phyloP scores from a whole-genome alignment of 2,797 vertebrate genomes.

The Adelosebastes latens region DNA sequence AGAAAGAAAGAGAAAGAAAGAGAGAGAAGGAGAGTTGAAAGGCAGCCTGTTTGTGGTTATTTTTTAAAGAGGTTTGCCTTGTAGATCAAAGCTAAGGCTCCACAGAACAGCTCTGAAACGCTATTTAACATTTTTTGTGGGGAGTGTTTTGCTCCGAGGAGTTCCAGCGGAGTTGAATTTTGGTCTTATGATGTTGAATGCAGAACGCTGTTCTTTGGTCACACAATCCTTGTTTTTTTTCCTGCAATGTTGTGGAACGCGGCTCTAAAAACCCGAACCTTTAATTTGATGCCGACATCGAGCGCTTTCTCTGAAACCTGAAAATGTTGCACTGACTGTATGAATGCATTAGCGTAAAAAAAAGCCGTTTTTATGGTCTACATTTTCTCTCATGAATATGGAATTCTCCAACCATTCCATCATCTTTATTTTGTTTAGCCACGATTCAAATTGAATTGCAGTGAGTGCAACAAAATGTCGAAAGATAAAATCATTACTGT shows the following conservation, averaged over 20 bases:
- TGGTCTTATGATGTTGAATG: neutral
- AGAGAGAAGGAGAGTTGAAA: slow-evolving; percentile 15
- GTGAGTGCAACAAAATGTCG: neutral
- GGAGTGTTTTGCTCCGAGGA: slow-evolving; percentile 17
- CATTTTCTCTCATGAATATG: neutral
- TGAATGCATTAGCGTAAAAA: neutral
- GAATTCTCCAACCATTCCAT: neutral
- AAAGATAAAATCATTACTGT: neutral
- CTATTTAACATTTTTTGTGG: slow-evolving; percentile 33
- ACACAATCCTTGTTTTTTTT: neutral
- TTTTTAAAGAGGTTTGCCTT: slow-evolving; percentile 43
- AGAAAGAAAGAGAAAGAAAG: neutral
- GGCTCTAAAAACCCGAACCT: neutral
- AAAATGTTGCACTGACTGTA: neutral
- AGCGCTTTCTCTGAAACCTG: neutral
- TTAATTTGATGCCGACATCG: slow-evolving; percentile 6
- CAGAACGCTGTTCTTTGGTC: neutral
- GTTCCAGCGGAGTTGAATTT: neutral
- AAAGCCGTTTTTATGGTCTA: neutral
- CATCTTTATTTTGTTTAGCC: neutral
- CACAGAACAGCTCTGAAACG: slow-evolving; percentile 21
- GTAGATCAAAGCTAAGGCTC: slow-evolving; percentile 47
- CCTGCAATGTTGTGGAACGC: neutral
- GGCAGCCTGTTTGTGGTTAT: slow-evolving; percentile 35
- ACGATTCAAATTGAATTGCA: neutral